These are phyloP conservation scores for Cyprinodon variegatus DNA, from an alignment of 2,113 vertebrate species.

Conservation along the genomic window DNA sequence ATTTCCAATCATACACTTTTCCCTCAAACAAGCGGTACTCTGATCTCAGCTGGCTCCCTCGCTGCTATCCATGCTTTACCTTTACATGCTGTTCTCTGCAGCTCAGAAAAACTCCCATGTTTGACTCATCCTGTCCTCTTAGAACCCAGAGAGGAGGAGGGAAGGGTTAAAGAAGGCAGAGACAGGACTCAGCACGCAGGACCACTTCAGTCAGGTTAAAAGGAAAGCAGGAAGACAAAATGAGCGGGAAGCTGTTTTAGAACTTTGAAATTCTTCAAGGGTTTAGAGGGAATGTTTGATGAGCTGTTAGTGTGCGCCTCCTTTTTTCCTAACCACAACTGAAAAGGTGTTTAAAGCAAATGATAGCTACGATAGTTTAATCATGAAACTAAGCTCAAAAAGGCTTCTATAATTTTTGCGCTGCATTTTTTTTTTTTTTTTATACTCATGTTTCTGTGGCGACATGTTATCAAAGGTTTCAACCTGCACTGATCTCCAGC, in stretches of 20 bases:
- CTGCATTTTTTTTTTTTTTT: conserved; percentile 11
- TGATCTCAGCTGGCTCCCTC: background rate
- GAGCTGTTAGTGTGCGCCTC: conserved; percentile 1
- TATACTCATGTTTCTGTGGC: background rate
- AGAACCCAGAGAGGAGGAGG: background rate
- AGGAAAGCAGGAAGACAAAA: background rate
- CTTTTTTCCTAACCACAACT: background rate
- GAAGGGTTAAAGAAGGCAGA: background rate
- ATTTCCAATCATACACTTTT: background rate
- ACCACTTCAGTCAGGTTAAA: background rate
- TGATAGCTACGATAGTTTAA: background rate
- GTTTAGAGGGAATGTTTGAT: conserved; percentile 37
- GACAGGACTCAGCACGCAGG: conserved; percentile 8
- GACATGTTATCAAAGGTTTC: conserved; percentile 27
- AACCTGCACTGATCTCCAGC: conserved; percentile 53
- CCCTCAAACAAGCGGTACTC: background rate
- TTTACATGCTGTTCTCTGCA: background rate
- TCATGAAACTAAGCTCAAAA: background rate
- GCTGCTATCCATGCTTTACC: background rate
- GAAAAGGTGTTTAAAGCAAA: conserved; percentile 5
- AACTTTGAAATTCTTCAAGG: background rate
- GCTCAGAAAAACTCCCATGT: background rate
- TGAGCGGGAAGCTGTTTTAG: conserved; percentile 7
- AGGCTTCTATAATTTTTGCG: background rate
- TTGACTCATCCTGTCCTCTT: background rate